These are phyloP conservation scores for Macropis europaea DNA, from an alignment of 2,888 invertebrate genomes.

Conservation along the genomic window DNA sequence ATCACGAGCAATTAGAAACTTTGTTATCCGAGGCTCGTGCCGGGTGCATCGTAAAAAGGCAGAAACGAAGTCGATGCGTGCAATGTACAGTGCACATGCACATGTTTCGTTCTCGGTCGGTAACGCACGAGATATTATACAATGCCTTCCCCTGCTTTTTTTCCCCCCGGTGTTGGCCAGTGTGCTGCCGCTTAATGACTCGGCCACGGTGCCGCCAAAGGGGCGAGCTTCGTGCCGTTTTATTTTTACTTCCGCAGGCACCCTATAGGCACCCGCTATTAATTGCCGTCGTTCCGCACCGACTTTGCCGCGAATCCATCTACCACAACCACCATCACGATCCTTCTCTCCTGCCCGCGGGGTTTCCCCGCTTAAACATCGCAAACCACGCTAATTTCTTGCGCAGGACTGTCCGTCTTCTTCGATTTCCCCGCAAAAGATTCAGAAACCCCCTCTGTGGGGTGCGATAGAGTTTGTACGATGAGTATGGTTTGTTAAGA, in stretches of 20 bases:
- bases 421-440: no score
- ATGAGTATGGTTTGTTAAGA: no score
- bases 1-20: slow-evolving; percentile 46
- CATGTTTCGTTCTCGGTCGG: slow-evolving; percentile 54
- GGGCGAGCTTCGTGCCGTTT: slow-evolving; percentile 72
- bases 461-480: no score
- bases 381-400: slow-evolving; percentile 54
- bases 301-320: slow-evolving; percentile 77
- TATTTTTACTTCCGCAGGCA: slow-evolving; percentile 78
- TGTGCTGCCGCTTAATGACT: slow-evolving; percentile 76
- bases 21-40: slow-evolving; percentile 46
- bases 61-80: no score
- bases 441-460: no score
- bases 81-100: slow-evolving; percentile 36
- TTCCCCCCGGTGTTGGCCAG: no score
- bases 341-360: slow-evolving; percentile 57
- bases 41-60: no score
- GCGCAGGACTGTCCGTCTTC: no score
- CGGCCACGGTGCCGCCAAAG: slow-evolving; percentile 75
- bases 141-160: slow-evolving; percentile 58
- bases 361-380: slow-evolving; percentile 61
- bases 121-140: slow-evolving; percentile 74
- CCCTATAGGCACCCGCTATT: slow-evolving; percentile 77
- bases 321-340: slow-evolving; percentile 53
- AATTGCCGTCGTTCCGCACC: slow-evolving; percentile 77